Evolutionary conservation across 2,888 invertebrate species (phyloP), one percentile per base, ranked within the genome.

Genomic region (Ophion ventricosus): DNA sequence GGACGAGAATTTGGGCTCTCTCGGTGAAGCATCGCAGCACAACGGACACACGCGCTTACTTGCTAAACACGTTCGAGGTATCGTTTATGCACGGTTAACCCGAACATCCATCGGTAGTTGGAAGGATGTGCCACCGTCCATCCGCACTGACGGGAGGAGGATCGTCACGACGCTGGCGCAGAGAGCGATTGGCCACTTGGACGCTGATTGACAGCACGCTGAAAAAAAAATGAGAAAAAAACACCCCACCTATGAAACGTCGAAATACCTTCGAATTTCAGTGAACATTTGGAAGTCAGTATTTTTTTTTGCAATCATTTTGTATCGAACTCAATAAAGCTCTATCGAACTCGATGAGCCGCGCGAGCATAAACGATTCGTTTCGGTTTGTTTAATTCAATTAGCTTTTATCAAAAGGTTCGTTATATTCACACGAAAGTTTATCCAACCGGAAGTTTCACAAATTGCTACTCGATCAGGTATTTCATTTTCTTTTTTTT

Each of bases 71-170:
- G 73, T 83, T 59, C 80, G 73, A 74, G 80, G 72, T 84, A 80
- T 86, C 85, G 86, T 86, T 82, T 77, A 74, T 85, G 78, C 83
- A 83, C 80, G 85, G 85, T 84, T 84, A 84, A 84, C 81, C 81
- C 84, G 78, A 84, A 84, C 84, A 84, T 82, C 81, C 84, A 79
- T 70, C 81, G 81, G 61, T 75, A 78, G 74, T 82, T 78, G 70
- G 81, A 79, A 81, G 84, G 84, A 79, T 81, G 81, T 74, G 77
- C 63, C 74, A 29, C 67, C 80, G 69, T 73, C 67, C 73, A 76
- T 59, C 74, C 81, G 69, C 84, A 78, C 57, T 57, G 66, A 84
- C 63, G 74, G 64, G 56, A 66, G 64, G 70, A 72, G 56, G 35
- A 59, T 66, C 29, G 59, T 61, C 54, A 14, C 35, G 54, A n/a